Base-by-base conservation (phyloP, 2,113 vertebrate species). In the Astur gentilis region DNA sequence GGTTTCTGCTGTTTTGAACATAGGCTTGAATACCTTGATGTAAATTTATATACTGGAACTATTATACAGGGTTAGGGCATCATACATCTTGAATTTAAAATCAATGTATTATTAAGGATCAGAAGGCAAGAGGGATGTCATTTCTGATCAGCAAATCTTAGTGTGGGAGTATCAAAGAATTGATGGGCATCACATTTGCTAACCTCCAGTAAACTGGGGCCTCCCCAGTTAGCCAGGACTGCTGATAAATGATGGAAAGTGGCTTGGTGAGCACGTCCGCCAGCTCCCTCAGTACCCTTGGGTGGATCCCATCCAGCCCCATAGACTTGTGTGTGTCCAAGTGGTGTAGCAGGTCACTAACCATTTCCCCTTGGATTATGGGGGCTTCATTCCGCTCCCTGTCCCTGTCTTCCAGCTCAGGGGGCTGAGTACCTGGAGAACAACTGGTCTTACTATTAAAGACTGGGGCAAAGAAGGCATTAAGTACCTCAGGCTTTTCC, bases 241-340 rank as follows among this genome's bases (percentile, higher is more conserved):
- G 27, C 13, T 49, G 71, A 21, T 5, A 34, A 57, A 49, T 11
- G 29, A 57, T 17, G 11, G 18, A 19, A 16, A 25, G 10, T 7
- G 12, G 9, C 19, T n/a, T 40, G 19, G 6, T 29, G 8, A 58
- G 11, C 31, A 34, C 3, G 10, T 57, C 61, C 0, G 0, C 29
- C n/a, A 23, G 29, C 42, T 66, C 11, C 50, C 6, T 49, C 42
- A 18, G 18, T 34, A 32, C 21, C 1, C 6, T 7, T 22, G n/a
- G 42, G n/a, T 86, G 29, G 61, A 76, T 76, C 15, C 18, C 18
- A n/a, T 15, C n/a, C 1, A 3, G 11, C 6, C 29, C 10, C 61
- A 58, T 6, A 42, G n/a, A 16, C 6, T 1, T 42, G 9, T 19
- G 15, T 40, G 17, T 55, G 8, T 38, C 22, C 27, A 55, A 40